Conservation (phyloP, 2,797 vertebrate genomes). For the Leuciscus waleckii region DNA sequence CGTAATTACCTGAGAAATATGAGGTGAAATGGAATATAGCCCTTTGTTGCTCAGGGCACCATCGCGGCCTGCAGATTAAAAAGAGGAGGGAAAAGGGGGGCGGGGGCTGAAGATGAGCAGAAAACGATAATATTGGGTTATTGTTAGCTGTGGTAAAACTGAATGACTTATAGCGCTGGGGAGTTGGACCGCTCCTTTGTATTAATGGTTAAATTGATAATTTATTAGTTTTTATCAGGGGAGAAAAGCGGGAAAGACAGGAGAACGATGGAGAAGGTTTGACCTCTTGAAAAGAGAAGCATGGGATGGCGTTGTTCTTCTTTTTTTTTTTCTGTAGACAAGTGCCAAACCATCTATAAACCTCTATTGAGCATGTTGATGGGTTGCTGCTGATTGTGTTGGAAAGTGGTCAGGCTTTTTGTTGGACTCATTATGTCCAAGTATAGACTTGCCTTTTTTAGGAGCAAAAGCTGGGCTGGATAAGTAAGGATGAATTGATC, state of each 20-base stretch:
- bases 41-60: constrained; percentile 72
- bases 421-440: constrained; percentile 8
- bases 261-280: background rate
- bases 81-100: constrained; percentile 45
- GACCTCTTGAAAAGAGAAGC: background rate
- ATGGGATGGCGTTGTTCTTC: background rate
- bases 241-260: constrained; percentile 3
- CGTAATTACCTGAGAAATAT: constrained; percentile 76
- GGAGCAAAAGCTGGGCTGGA: constrained; percentile 53
- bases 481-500: constrained; percentile 56
- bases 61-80: constrained; percentile 70
- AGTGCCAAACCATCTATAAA: background rate
- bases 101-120: background rate
- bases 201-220: constrained; percentile 75
- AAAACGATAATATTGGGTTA: constrained; percentile 71
- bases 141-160: constrained; percentile 75
- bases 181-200: constrained; percentile 72
- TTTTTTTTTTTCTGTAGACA: background rate
- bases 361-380: background rate
- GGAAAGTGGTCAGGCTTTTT: background rate
- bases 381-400: background rate
- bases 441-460: constrained; percentile 24
- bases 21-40: constrained; percentile 72
- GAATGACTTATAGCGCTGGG: constrained; percentile 71
- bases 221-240: too few relatives aligned